Evolutionary conservation across 2,888 invertebrate genomes (phyloP), one percentile per base, ranked within the genome.

Genomic region (Micoletzkya japonica): DNA sequence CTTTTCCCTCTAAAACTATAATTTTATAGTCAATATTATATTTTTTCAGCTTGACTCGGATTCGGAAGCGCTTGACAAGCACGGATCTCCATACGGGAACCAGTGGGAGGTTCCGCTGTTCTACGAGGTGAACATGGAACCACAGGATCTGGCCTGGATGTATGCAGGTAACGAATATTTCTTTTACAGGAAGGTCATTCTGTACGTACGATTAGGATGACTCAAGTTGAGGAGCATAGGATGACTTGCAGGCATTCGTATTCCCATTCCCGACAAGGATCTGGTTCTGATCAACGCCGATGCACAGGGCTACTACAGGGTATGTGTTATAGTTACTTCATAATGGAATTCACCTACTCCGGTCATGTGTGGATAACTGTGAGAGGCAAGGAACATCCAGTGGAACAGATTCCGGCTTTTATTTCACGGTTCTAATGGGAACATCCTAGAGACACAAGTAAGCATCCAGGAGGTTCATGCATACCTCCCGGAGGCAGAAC

Each of bases 31-130:
- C 20, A 44, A 14, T 44, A 14, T 44, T 34, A 17, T 54, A 6
- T 30, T 17, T 30, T 52, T 52, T 24, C 34, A 64, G 64, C 30
- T 28, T 34, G 39, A 57, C 58, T 49, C 64, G 34, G 49, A 74
- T 59, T 72, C 75, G 44, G 76, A 79, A 54, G 71, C 72, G 14
- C 60, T 74, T 37, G 76, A 61, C 44, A 61, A 61, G 20, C 60
- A 61, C 30, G 60, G 60, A 44, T 67, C 75, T 37, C 79, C 77
- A 61, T 82, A 75, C 73, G 73, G 77, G 7, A 79, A 83, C 56
- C 80, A 80, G 7, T 82, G 82, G 82, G 83, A 83, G 72, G 74
- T 85, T 24, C 85, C 85, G 6, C 71, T 85, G 6, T 85, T 84
- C 78, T 72, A 76, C 66, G 72, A 74, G 28, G 60, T 81, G 39